These are phyloP conservation scores for Penaeus monodon DNA, from an alignment of 2,888 invertebrate species.

Conservation along the genomic window DNA sequence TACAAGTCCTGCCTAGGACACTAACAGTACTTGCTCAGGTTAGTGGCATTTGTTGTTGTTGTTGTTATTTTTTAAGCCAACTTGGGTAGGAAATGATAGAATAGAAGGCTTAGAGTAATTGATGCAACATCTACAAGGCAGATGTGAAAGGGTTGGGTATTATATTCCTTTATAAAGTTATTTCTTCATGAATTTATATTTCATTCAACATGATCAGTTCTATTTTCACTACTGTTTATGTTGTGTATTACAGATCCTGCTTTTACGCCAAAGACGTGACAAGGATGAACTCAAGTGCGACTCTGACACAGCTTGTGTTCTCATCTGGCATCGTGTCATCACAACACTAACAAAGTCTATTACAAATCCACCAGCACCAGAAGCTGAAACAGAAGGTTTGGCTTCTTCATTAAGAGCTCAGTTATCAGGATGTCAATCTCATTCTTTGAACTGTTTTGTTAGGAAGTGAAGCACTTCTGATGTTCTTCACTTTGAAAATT, in stretches of 20 bases:
- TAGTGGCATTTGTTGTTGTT: conserved; percentile 32
- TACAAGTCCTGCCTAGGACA: conserved; percentile 83
- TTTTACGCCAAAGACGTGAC: conserved; percentile 76
- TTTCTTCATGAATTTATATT: not conserved
- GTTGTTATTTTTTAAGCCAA: no score
- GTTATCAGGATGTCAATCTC: not conserved
- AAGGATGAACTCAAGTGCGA: conserved; percentile 81
- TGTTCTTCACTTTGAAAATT: no score
- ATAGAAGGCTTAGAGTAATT: no score
- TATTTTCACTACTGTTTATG: no score
- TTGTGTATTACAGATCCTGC: conserved; percentile 41
- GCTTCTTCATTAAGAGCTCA: not conserved
- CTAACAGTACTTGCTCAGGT: conserved; percentile 86
- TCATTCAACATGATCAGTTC: no score
- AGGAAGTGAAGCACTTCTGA: not conserved
- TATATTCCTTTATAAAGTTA: no score
- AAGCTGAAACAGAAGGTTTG: conserved; percentile 81
- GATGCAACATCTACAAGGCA: no score
- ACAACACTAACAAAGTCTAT: conserved; percentile 91
- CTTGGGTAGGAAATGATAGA: no score
- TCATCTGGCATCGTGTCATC: conserved; percentile 91
- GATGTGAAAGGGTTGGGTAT: no score
- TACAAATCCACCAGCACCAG: conserved; percentile 75
- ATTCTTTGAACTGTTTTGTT: not conserved
- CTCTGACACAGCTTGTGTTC: conserved; percentile 89